These are phyloP conservation scores for Archegozetes longisetosus DNA, from an alignment of 1,140 invertebrate genomes.

Conservation along the genomic window DNA sequence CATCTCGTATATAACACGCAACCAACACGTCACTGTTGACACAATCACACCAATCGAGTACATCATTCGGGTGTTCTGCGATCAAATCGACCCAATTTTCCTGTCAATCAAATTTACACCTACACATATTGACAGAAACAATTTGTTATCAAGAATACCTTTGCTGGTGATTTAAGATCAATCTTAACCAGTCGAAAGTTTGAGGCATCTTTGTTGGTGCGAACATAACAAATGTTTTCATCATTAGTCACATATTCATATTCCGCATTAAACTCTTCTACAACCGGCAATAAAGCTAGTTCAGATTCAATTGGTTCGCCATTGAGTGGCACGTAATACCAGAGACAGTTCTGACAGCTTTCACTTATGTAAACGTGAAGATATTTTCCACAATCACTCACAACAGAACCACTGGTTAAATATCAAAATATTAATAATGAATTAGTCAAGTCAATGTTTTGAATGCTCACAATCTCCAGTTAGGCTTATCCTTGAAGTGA, in stretches of 20 bases:
- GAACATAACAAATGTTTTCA: slow-evolving; percentile 62
- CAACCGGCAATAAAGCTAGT: slow-evolving; percentile 50
- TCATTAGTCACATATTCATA: slow-evolving; percentile 90
- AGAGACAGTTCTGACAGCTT: slow-evolving; percentile 70
- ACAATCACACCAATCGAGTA: slow-evolving; percentile 62
- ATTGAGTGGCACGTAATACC: slow-evolving; percentile 44
- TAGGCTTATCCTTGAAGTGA: slow-evolving; percentile 79
- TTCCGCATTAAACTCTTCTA: slow-evolving; percentile 81
- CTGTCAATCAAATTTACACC: background rate
- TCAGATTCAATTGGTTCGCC: slow-evolving; percentile 40
- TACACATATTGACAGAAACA: no score
- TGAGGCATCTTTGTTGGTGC: slow-evolving; percentile 83
- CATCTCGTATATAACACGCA: slow-evolving; percentile 79
- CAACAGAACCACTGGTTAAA: slow-evolving; percentile 36
- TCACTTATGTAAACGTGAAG: slow-evolving; percentile 57
- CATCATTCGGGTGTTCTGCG: slow-evolving; percentile 65
- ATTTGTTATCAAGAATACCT: no score
- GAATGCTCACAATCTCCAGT: slow-evolving; percentile 43
- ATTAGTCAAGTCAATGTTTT: slow-evolving; percentile 44
- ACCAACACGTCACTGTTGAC: slow-evolving; percentile 75
- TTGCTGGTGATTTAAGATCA: no score
- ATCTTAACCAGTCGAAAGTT: slow-evolving; percentile 77
- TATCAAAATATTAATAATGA: background rate
- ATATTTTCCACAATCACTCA: slow-evolving; percentile 83
- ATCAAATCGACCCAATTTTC: slow-evolving; percentile 71